A percentile compares a stretch with the other conserved stretches of the same genome.
Evolutionary conservation across 2,888 invertebrate species (phyloP).

Genomic region (Melitaea athalia): DNA sequence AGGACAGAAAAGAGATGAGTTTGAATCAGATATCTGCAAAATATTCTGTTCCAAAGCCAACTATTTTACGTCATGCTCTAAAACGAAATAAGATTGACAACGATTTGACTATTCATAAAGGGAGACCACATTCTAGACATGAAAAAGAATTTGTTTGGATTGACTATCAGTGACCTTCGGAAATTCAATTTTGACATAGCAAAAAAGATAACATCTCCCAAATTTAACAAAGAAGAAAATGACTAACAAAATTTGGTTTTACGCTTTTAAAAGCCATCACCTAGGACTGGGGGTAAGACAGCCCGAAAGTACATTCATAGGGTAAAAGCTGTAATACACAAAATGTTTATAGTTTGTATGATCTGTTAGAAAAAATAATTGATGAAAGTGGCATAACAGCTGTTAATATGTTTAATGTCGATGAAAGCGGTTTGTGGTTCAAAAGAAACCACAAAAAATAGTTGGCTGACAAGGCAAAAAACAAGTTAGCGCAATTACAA

Average conservation of each 20-base stretch:
- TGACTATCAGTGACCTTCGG: neutral
- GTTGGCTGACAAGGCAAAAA: no score
- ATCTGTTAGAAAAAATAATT: neutral
- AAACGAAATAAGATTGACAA: no score
- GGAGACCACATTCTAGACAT: no score
- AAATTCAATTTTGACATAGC: neutral
- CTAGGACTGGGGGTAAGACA: neutral
- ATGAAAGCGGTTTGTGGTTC: neutral
- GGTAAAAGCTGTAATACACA: neutral
- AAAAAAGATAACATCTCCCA: neutral
- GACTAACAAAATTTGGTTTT: neutral
- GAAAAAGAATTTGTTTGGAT: no score
- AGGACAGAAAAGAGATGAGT: no score
- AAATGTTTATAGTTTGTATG: neutral
- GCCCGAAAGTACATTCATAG: neutral
- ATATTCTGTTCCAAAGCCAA: no score
- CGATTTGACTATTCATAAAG: no score
- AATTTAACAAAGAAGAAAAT: neutral
- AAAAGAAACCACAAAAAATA: no score
- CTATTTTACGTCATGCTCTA: no score
- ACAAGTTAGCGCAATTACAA: no score
- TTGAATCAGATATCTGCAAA: no score
- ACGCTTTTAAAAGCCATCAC: neutral
- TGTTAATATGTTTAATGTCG: neutral
- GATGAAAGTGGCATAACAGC: neutral